Conservation (phyloP, 1,140 invertebrate species). For the Pantala flavescens region DNA sequence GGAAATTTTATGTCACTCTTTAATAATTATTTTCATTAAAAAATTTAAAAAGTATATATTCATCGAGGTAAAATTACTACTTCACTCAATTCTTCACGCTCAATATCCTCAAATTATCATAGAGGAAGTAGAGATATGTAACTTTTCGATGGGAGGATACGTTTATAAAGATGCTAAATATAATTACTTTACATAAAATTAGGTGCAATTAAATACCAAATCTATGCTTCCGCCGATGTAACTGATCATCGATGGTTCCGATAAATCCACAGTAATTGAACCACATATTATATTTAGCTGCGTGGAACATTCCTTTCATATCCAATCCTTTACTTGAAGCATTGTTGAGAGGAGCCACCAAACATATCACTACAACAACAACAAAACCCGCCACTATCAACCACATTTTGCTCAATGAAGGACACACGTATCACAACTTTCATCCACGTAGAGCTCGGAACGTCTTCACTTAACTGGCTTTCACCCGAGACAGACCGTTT, state of each 20-base stretch:
- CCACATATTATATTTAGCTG: neutral
- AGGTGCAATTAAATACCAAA: neutral
- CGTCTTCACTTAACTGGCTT: neutral
- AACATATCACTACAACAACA: neutral
- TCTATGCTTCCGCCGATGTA: neutral
- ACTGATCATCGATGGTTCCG: neutral
- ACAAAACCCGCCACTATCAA: neutral
- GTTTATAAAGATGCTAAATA: too few species aligned
- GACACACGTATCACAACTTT: too few species aligned
- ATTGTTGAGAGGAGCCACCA: neutral
- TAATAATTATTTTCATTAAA: too few species aligned
- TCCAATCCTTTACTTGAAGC: neutral
- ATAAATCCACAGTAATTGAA: neutral
- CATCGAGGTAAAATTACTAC: too few species aligned
- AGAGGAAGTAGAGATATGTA: too few species aligned
- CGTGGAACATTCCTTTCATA: neutral
- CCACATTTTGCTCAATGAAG: too few species aligned
- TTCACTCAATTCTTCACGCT: too few species aligned
- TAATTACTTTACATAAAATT: too few species aligned
- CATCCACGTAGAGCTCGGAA: neutral
- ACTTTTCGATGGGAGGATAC: too few species aligned
- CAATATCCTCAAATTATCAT: too few species aligned
- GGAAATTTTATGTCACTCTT: too few species aligned
- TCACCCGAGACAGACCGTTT: neutral
- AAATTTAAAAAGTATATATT: too few species aligned